Evolutionary conservation across 2,113 vertebrate genomes (phyloP).

Genomic region (Callospermophilus lateralis): DNA sequence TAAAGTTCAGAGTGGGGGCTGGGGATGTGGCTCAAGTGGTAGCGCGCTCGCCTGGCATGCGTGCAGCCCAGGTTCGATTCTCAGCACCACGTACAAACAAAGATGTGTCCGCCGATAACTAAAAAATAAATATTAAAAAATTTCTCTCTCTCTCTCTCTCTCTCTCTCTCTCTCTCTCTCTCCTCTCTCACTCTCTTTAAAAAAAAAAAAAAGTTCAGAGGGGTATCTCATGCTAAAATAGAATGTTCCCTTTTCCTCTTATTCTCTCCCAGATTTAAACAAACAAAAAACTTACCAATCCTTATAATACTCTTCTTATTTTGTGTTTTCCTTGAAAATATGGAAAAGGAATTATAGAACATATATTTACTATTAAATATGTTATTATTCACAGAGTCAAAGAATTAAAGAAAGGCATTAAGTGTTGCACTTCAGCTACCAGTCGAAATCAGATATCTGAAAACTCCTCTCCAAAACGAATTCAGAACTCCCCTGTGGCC

Average conservation of each 20-base stretch:
- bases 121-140: too few relatives aligned
- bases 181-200: too few relatives aligned
- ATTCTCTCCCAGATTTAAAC: slow-evolving; percentile 2
- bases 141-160: too few relatives aligned
- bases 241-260: slow-evolving; percentile 19
- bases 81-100: too few relatives aligned
- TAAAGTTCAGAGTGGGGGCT: too few relatives aligned
- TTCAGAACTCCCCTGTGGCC: slow-evolving; percentile 80
- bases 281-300: neutral
- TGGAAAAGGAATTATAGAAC: slow-evolving; percentile 29
- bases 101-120: too few relatives aligned
- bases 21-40: too few relatives aligned
- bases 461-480: slow-evolving; percentile 86
- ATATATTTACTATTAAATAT: slow-evolving; percentile 39
- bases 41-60: too few relatives aligned
- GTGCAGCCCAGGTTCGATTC: too few relatives aligned
- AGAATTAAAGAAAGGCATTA: slow-evolving; percentile 91
- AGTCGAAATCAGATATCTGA: slow-evolving; percentile 76
- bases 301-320: slow-evolving; percentile 34
- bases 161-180: too few relatives aligned
- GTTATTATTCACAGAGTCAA: slow-evolving; percentile 91
- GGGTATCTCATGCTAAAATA: neutral
- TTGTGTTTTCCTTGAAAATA: slow-evolving; percentile 53
- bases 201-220: too few relatives aligned
- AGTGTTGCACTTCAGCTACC: slow-evolving; percentile 73